Evolutionary conservation across 2,888 invertebrate species (phyloP).

Genomic region (Drepana falcataria): DNA sequence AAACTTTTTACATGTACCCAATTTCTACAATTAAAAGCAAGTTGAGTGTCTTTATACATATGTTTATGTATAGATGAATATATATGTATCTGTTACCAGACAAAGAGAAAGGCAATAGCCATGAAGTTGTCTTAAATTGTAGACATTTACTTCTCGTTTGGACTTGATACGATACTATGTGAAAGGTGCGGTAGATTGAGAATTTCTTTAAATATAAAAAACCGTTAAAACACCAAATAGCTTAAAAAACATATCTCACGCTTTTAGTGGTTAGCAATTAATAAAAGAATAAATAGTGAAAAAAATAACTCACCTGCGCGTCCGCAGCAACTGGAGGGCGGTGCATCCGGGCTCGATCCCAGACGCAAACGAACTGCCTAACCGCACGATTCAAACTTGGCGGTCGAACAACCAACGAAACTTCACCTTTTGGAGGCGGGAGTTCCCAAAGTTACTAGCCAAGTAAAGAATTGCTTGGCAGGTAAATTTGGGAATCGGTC

Average conservation of each 20-base stretch:
- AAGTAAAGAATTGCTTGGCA: background rate
- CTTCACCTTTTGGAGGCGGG: slow-evolving; percentile 8
- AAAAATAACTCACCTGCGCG: slow-evolving; percentile 40
- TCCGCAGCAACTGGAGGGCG: slow-evolving; percentile 15
- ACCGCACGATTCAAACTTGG: slow-evolving; percentile 45
- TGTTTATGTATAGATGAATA: no score
- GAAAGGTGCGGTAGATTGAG: background rate
- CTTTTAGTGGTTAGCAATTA: no score
- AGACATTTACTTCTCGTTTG: background rate
- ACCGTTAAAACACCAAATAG: no score
- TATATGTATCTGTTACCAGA: no score
- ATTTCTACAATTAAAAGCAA: no score
- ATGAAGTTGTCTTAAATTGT: no score
- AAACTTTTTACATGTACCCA: no score
- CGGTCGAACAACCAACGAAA: slow-evolving; percentile 14
- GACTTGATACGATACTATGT: background rate
- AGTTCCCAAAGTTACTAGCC: background rate
- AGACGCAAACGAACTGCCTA: slow-evolving; percentile 17
- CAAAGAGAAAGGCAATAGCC: background rate
- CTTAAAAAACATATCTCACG: no score
- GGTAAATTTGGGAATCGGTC: background rate
- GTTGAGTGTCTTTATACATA: no score
- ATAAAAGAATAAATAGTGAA: background rate
- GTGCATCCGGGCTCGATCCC: slow-evolving; percentile 29
- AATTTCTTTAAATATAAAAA: no score